Evolutionary conservation across 2,888 invertebrate species (phyloP).

Genomic region (Pterostichus madidus): DNA sequence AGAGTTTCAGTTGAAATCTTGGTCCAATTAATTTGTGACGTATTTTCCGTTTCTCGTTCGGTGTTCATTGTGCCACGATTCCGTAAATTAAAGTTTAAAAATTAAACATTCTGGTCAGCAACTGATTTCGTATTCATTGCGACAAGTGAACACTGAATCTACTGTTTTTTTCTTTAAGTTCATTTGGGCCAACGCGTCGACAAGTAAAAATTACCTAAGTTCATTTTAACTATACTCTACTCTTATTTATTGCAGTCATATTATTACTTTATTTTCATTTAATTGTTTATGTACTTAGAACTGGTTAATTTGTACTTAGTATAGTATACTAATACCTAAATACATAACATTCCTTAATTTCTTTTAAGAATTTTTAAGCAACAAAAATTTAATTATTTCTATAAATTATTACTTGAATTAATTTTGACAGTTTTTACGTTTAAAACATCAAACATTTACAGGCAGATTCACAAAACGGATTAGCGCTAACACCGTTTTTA

Average conservation of each 20-base stretch:
- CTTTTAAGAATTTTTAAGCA: too few species aligned
- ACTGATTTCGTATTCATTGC: slow-evolving; percentile 44
- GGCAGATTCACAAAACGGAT: too few species aligned
- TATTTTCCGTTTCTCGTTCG: slow-evolving; percentile 2
- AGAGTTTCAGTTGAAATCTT: background rate
- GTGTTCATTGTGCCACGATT: slow-evolving; percentile 24
- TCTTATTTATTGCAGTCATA: background rate
- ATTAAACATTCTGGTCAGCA: slow-evolving; percentile 45
- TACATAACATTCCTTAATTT: too few species aligned
- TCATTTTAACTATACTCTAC: background rate
- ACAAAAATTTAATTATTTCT: too few species aligned
- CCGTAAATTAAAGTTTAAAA: slow-evolving; percentile 43
- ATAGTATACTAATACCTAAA: too few species aligned
- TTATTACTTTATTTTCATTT: slow-evolving; percentile 1
- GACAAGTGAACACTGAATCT: slow-evolving; percentile 39
- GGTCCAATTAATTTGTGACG: slow-evolving; percentile 10
- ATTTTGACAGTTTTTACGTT: too few species aligned
- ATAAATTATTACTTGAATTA: too few species aligned
- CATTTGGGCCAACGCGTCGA: slow-evolving; percentile 11
- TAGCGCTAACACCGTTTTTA: too few species aligned
- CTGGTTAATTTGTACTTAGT: too few species aligned
- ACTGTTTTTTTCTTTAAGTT: slow-evolving; percentile 36
- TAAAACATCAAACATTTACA: too few species aligned
- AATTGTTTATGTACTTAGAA: background rate
- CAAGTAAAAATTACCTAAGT: slow-evolving; percentile 17